Percentiles rank a stretch among this genome's conserved stretches.
These are phyloP conservation scores for Onthophagus sagittarius DNA, from an alignment of 2,888 invertebrate species.

Conservation along the genomic window DNA sequence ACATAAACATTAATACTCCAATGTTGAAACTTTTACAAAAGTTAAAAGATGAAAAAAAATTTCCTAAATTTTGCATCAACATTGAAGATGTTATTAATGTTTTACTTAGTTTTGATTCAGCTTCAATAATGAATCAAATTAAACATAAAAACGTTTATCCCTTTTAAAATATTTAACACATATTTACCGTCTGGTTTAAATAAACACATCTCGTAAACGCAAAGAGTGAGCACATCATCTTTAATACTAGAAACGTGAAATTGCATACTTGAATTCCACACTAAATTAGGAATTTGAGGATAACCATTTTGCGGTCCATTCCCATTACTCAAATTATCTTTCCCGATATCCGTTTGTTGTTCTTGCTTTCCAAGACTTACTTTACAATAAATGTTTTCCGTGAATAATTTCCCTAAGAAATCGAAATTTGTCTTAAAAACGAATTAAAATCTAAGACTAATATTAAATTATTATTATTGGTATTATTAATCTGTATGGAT, in stretches of 20 bases:
- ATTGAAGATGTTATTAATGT: no score
- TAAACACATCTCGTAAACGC: conserved; percentile 66
- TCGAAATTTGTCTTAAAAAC: neutral
- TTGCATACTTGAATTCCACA: conserved; percentile 75
- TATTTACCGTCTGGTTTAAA: conserved; percentile 68
- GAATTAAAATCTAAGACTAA: conserved; percentile 2
- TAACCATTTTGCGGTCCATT: conserved; percentile 40
- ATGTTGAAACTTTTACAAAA: no score
- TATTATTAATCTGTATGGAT: neutral
- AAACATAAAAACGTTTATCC: no score
- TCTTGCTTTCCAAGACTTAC: conserved; percentile 69
- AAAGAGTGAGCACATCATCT: conserved; percentile 65
- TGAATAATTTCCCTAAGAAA: conserved; percentile 53
- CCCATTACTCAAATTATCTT: conserved; percentile 49
- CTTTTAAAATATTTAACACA: conserved; percentile 2
- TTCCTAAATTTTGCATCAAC: no score
- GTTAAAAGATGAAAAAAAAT: no score
- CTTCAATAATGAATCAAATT: no score
- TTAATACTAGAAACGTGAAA: conserved; percentile 66
- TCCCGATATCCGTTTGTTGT: conserved; percentile 60
- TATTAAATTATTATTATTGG: no score
- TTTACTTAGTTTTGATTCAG: no score
- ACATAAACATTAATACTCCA: no score
- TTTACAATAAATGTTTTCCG: conserved; percentile 67
- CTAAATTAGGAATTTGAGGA: conserved; percentile 48